phyloP scores from a whole-genome alignment of 2,797 vertebrate genomes.

The Cirrhinus mrigala region DNA sequence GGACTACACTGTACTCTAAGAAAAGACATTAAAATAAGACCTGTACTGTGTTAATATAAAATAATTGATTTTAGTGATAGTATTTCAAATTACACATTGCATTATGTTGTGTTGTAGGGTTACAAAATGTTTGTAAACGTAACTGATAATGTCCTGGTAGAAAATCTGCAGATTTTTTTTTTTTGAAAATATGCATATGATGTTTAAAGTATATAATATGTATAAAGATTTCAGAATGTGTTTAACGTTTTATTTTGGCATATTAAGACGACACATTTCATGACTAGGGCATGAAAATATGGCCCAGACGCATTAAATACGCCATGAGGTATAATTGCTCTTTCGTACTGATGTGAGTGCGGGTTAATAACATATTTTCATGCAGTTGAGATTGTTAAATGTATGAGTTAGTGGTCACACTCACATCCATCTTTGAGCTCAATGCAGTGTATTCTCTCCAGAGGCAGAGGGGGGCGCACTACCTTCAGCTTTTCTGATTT shows the following conservation, averaged over 20 bases:
- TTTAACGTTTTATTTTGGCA: background rate
- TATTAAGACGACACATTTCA: background rate
- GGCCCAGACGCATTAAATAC: background rate
- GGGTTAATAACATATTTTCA: background rate
- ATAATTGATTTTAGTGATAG: background rate
- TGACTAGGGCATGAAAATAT: constrained; percentile 5
- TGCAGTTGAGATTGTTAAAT: background rate
- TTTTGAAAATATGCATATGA: background rate
- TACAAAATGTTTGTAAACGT: background rate
- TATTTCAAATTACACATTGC: background rate
- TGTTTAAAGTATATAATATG: background rate
- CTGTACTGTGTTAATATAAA: background rate
- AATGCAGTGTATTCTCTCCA: constrained; percentile 80
- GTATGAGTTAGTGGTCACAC: constrained; percentile 57
- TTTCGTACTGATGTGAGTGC: background rate
- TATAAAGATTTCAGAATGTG: background rate
- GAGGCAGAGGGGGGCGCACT: constrained; percentile 82
- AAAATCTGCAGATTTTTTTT: background rate
- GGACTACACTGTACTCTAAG: background rate
- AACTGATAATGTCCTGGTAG: background rate
- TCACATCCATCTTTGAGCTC: constrained; percentile 84
- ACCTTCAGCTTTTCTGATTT: constrained; percentile 83
- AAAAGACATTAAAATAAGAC: background rate
- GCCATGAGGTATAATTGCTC: background rate
- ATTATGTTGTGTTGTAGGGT: constrained; percentile 1